A percentile compares a stretch with the other conserved stretches of the same genome.
phyloP scores from a whole-genome alignment of 2,888 invertebrate genomes.

The Lochmaea capreae region DNA sequence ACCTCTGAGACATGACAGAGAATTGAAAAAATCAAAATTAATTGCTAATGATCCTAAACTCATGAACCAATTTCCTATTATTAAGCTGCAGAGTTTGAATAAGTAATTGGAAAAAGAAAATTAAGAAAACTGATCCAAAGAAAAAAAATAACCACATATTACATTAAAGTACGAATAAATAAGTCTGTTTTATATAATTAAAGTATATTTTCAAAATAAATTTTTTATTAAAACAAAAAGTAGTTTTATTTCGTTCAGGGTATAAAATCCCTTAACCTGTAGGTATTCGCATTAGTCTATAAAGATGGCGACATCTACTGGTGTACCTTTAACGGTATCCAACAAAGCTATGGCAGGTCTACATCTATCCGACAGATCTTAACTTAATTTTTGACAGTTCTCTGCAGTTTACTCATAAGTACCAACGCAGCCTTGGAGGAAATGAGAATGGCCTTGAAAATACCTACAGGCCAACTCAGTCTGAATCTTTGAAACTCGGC shows the following conservation, averaged over 20 bases:
- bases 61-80: slow-evolving; percentile 22
- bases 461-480: no score
- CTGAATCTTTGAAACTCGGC: no score
- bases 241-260: neutral
- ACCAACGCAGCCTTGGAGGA: no score
- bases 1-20: slow-evolving; percentile 8
- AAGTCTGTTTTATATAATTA: slow-evolving; percentile 40
- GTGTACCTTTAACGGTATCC: no score
- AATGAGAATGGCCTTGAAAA: no score
- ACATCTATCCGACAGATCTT: no score
- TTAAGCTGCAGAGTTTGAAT: slow-evolving; percentile 10
- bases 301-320: neutral
- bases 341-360: no score
- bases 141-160: no score
- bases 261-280: neutral
- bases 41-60: slow-evolving; percentile 17
- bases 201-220: slow-evolving; percentile 35
- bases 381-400: no score
- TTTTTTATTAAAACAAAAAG: neutral
- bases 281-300: neutral
- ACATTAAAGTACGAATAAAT: slow-evolving; percentile 36
- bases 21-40: slow-evolving; percentile 6
- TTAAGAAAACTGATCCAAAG: no score
- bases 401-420: no score
- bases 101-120: neutral